A percentile compares a stretch with the other conserved stretches of the same genome.
Evolutionary conservation across 2,888 invertebrate species (phyloP).

Genomic region (Dyspetes luteomarginatus): DNA sequence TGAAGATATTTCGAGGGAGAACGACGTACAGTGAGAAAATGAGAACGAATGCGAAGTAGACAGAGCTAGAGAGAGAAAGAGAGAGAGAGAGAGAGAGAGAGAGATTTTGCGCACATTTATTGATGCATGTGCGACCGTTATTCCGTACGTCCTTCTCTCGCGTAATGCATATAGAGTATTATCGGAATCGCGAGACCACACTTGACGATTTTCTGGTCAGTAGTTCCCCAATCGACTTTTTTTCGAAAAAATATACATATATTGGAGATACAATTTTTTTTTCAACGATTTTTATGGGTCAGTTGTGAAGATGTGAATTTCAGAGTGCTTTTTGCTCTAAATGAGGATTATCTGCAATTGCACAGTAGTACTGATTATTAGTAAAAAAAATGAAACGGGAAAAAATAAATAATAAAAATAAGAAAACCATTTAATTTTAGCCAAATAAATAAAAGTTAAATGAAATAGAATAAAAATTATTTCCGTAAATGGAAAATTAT

Average conservation of each 20-base stretch:
- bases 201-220: constrained; percentile 33
- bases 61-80: background rate
- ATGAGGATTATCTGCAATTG: no score
- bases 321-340: no score
- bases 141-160: background rate
- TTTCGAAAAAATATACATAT: background rate
- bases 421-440: no score
- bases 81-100: constrained; percentile 4
- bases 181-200: constrained; percentile 31
- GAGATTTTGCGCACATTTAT: constrained; percentile 9
- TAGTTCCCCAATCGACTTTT: background rate
- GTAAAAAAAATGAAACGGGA: no score
- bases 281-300: background rate
- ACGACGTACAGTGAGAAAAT: background rate
- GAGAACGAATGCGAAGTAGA: constrained; percentile 16
- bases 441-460: no score
- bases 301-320: background rate
- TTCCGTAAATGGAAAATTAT: background rate
- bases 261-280: background rate
- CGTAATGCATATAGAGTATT: constrained; percentile 15
- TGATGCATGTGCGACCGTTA: constrained; percentile 20
- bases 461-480: no score
- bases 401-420: no score
- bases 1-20: constrained; percentile 80
- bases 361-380: no score